Conservation (phyloP, 2,797 vertebrate genomes). For the Thripadectes ignobilis region DNA sequence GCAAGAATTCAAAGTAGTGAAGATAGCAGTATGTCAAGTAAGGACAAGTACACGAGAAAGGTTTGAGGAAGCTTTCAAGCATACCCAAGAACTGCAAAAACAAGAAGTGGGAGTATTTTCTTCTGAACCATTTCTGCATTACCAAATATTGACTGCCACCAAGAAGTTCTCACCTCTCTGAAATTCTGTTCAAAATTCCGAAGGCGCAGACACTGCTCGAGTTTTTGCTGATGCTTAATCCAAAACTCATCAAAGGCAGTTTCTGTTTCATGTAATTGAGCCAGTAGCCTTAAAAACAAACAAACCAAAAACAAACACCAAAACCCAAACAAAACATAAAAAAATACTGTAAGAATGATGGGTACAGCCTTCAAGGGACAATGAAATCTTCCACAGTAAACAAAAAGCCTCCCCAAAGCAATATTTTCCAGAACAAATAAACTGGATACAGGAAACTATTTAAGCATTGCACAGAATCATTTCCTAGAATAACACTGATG, state of each 20-base stretch:
- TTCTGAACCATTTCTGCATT: neutral
- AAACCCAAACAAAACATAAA: neutral
- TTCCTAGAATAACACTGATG: neutral
- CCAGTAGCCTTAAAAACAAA: conserved; percentile 82
- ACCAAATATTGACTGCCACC: conserved; percentile 8
- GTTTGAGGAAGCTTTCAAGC: neutral
- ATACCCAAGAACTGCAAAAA: neutral
- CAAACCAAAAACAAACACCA: neutral
- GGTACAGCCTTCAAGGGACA: neutral
- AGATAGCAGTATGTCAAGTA: neutral
- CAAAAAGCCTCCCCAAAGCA: neutral
- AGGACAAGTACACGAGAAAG: neutral
- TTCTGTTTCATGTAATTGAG: conserved; percentile 92
- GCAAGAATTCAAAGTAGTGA: neutral
- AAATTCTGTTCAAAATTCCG: conserved; percentile 93
- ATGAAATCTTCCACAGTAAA: neutral
- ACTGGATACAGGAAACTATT: neutral
- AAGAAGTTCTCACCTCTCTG: conserved; percentile 85
- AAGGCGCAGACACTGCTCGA: conserved; percentile 92
- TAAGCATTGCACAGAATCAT: neutral
- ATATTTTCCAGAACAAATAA: neutral
- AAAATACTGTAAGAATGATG: neutral
- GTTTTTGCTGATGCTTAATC: conserved; percentile 91
- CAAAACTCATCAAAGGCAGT: conserved; percentile 96
- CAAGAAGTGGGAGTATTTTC: neutral